These are phyloP conservation scores for Lycaon pictus DNA, from an alignment of 2,113 vertebrate species.

Conservation along the genomic window DNA sequence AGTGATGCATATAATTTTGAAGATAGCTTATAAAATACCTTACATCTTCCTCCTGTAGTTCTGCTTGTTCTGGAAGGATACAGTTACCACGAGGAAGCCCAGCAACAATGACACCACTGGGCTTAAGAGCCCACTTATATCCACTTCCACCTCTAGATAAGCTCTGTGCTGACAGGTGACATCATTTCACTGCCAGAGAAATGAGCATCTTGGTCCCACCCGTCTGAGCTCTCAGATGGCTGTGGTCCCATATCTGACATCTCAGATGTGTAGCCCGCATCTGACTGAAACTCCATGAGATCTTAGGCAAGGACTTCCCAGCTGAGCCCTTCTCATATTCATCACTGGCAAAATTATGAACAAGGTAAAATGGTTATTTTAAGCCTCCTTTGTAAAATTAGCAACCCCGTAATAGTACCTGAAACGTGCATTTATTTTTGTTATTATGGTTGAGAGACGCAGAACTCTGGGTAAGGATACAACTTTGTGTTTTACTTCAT, in stretches of 20 bases:
- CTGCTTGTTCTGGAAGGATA: not conserved
- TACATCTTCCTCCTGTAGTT: fast-evolving
- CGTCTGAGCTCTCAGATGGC: fast-evolving
- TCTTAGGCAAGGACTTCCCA: not conserved
- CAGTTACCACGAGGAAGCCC: fast-evolving
- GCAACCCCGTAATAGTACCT: not conserved
- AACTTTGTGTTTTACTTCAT: not conserved
- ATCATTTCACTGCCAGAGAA: fast-evolving
- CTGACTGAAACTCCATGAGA: not conserved
- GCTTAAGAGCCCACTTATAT: fast-evolving
- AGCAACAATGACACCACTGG: fast-evolving
- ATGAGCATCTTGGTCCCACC: too few relatives aligned
- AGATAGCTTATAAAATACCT: not conserved
- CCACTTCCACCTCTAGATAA: fast-evolving
- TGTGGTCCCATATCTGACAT: fast-evolving
- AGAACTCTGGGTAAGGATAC: not conserved
- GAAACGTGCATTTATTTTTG: not conserved
- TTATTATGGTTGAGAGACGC: not conserved
- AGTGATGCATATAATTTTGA: not conserved
- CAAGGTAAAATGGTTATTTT: not conserved
- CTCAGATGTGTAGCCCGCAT: too few relatives aligned
- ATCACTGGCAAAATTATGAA: not conserved
- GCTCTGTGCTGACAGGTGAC: fast-evolving
- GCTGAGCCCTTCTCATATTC: not conserved
- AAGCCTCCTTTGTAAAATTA: not conserved